phyloP scores from a whole-genome alignment of 2,797 vertebrate species.

The Crocodylus rhombifer region DNA sequence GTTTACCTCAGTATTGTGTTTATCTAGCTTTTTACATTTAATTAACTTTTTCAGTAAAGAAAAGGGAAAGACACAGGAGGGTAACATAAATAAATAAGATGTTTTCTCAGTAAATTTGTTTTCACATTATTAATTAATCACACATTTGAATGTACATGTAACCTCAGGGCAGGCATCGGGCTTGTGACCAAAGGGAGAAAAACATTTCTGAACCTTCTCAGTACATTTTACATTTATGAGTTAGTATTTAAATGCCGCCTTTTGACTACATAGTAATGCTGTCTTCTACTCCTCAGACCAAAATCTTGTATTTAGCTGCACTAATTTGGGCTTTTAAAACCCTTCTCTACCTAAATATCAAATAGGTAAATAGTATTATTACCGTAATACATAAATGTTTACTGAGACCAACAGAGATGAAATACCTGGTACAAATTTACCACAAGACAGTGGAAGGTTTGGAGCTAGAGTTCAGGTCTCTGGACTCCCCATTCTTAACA shows the following conservation, averaged over 20 bases:
- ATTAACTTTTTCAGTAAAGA: neutral
- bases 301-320: constrained; percentile 66
- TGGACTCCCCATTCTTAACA: neutral
- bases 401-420: constrained; percentile 60
- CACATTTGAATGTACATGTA: neutral
- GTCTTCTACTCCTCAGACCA: accelerated
- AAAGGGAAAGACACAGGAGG: neutral
- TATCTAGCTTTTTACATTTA: neutral
- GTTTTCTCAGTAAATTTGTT: constrained; percentile 7
- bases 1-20: neutral
- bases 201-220: neutral
- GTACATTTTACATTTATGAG: neutral
- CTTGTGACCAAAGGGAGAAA: neutral
- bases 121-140: neutral
- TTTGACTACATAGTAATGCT: neutral
- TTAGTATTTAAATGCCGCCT: neutral
- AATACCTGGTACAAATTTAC: constrained; percentile 25
- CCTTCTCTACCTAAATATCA: constrained; percentile 62
- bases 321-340: constrained; percentile 63
- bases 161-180: neutral
- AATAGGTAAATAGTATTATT: constrained; percentile 61
- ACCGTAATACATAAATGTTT: constrained; percentile 57
- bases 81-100: constrained; percentile 7
- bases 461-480: constrained; percentile 55
- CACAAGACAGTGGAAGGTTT: neutral